Percentiles rank a stretch among this genome's conserved stretches.
phyloP scores from a whole-genome alignment of 2,888 invertebrate genomes.

The Melipona bicolor region DNA sequence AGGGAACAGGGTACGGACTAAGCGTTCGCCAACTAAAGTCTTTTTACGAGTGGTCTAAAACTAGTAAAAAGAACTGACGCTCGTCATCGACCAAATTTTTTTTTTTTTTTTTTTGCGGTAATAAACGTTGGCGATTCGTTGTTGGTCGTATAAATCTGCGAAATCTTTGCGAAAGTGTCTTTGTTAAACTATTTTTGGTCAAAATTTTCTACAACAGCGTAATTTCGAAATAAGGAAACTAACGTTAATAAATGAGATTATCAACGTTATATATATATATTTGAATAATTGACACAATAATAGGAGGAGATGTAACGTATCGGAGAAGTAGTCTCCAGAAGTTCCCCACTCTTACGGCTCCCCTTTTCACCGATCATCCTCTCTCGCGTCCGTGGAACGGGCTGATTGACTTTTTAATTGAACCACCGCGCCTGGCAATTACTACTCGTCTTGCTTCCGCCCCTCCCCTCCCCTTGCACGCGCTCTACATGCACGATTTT shows the following conservation, averaged over 20 bases:
- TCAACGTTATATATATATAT: background rate
- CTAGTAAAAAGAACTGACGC: slow-evolving; percentile 35
- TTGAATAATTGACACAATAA: too few relatives aligned
- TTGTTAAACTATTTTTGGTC: background rate
- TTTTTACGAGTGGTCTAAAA: slow-evolving; percentile 66
- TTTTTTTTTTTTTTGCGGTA: slow-evolving; percentile 20
- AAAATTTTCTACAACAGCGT: background rate
- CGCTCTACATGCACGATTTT: slow-evolving; percentile 22
- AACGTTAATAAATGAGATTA: background rate
- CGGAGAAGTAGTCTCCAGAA: slow-evolving; percentile 20
- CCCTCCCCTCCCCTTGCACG: slow-evolving; percentile 10
- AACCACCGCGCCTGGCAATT: slow-evolving; percentile 80
- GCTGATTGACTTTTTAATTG: slow-evolving; percentile 84
- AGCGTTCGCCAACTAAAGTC: slow-evolving; percentile 39
- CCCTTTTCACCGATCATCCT: slow-evolving; percentile 16
- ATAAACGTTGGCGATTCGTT: slow-evolving; percentile 31
- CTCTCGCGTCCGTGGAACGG: slow-evolving; percentile 51
- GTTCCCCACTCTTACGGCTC: slow-evolving; percentile 16
- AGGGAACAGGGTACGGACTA: slow-evolving; percentile 18
- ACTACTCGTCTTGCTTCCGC: slow-evolving; percentile 66
- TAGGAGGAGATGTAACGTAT: slow-evolving; percentile 39
- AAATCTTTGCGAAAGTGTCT: slow-evolving; percentile 36
- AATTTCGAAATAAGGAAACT: background rate
- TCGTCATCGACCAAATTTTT: slow-evolving; percentile 47
- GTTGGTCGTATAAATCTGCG: slow-evolving; percentile 24